phyloP scores from a whole-genome alignment of 2,797 vertebrate genomes.

The Syngnathus acus region DNA sequence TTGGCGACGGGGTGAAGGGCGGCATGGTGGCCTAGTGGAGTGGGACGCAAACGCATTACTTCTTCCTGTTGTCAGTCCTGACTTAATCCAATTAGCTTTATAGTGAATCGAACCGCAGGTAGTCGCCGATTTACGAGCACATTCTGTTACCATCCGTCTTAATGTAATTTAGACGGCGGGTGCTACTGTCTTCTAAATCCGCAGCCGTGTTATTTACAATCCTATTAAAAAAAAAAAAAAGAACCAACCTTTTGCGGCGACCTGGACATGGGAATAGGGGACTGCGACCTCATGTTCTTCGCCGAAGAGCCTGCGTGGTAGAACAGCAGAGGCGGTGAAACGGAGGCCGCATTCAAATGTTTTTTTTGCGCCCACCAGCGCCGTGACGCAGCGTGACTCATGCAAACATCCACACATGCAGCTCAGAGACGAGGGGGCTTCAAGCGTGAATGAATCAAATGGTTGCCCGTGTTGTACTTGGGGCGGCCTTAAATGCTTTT shows the following conservation, averaged over 20 bases:
- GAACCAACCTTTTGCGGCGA: conserved; percentile 90
- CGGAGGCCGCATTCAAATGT: conserved; percentile 11
- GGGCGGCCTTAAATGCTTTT: conserved; percentile 44
- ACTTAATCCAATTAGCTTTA: not conserved
- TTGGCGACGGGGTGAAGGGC: conserved; percentile 89
- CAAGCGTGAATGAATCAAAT: conserved; percentile 52
- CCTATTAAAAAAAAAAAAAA: not conserved
- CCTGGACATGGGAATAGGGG: conserved; percentile 83
- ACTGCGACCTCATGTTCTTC: conserved; percentile 82
- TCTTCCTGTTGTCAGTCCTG: not conserved
- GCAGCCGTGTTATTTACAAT: not conserved
- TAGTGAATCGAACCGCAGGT: not conserved
- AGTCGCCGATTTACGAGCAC: not conserved
- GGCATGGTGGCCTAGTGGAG: conserved; percentile 72
- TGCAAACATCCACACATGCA: conserved; percentile 39
- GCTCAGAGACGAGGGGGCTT: conserved; percentile 32
- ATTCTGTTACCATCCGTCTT: not conserved
- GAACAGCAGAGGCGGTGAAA: not conserved
- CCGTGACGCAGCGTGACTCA: conserved; percentile 43
- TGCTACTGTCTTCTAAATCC: not conserved
- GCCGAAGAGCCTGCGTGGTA: conserved; percentile 80
- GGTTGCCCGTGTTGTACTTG: conserved; percentile 40
- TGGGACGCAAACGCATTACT: not conserved
- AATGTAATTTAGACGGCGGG: not conserved
- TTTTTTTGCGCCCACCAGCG: not conserved